Conservation (phyloP, 2,113 vertebrate genomes). For the Lophochroa leadbeateri region DNA sequence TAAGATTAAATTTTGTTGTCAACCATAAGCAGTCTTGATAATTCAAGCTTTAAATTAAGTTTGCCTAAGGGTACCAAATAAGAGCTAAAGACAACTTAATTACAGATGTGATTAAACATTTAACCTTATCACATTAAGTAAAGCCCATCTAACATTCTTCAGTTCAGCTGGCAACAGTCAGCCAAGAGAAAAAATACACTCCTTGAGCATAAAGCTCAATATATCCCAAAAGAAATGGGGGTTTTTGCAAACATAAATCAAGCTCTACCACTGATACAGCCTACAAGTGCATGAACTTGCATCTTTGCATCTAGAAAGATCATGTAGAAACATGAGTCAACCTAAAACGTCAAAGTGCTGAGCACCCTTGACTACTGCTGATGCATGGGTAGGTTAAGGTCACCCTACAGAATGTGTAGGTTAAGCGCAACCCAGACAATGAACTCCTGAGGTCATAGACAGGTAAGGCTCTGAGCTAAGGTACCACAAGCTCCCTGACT, state of each 20-base stretch:
- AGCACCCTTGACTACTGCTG: background rate
- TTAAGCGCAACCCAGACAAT: too few relatives aligned
- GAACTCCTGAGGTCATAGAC: background rate
- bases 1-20: background rate
- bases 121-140: slow-evolving; percentile 13
- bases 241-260: background rate
- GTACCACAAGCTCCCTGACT: rapidly evolving
- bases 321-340: rapidly evolving
- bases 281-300: background rate
- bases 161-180: background rate
- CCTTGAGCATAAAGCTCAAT: background rate
- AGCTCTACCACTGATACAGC: background rate
- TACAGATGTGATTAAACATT: slow-evolving; percentile 44
- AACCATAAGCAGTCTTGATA: slow-evolving; percentile 17
- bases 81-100: slow-evolving; percentile 50
- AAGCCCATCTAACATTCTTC: background rate
- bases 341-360: background rate
- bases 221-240: background rate
- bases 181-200: background rate
- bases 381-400: too few relatives aligned
- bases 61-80: slow-evolving; percentile 30
- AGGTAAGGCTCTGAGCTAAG: background rate
- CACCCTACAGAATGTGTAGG: background rate
- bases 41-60: slow-evolving; percentile 56
- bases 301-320: background rate